phyloP scores from a whole-genome alignment of 2,888 invertebrate genomes.

The Stenotaenia linearis region DNA sequence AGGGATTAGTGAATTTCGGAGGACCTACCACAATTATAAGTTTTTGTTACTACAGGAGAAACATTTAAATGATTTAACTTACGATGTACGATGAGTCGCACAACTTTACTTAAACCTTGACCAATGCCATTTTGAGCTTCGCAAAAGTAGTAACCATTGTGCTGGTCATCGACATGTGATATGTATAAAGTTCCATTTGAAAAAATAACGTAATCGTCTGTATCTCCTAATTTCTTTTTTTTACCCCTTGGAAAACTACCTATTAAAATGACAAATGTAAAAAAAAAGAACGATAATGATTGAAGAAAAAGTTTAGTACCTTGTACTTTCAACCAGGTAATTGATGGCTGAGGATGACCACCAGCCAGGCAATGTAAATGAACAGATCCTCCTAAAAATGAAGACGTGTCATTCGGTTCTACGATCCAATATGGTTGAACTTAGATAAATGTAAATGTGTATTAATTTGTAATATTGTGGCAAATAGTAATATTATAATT shows the following conservation, averaged over 20 bases:
- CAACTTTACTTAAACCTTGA: conserved; percentile 27
- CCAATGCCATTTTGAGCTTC: conserved; percentile 35
- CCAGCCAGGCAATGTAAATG: conserved; percentile 33
- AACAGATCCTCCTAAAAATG: conserved; percentile 29
- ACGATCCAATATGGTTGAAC: conserved; percentile 35
- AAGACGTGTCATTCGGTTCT: conserved; percentile 24
- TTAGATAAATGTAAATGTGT: neutral
- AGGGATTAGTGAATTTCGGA: conserved; percentile 1
- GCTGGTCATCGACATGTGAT: neutral
- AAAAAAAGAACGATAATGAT: neutral
- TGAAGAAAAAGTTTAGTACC: conserved; percentile 31
- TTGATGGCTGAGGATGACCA: conserved; percentile 33
- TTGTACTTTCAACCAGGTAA: conserved; percentile 35
- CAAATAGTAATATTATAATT: neutral
- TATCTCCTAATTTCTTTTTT: conserved; percentile 8
- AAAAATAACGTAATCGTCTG: conserved; percentile 5
- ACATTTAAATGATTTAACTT: neutral
- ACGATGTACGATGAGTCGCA: conserved; percentile 33
- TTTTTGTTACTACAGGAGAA: neutral
- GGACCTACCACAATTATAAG: neutral
- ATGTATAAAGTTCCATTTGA: conserved; percentile 33
- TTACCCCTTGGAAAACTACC: conserved; percentile 1
- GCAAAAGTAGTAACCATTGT: conserved; percentile 35
- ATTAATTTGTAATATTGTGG: too few relatives aligned
- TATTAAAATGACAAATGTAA: neutral